phyloP scores from a whole-genome alignment of 2,113 vertebrate species.

The Rhea pennata region DNA sequence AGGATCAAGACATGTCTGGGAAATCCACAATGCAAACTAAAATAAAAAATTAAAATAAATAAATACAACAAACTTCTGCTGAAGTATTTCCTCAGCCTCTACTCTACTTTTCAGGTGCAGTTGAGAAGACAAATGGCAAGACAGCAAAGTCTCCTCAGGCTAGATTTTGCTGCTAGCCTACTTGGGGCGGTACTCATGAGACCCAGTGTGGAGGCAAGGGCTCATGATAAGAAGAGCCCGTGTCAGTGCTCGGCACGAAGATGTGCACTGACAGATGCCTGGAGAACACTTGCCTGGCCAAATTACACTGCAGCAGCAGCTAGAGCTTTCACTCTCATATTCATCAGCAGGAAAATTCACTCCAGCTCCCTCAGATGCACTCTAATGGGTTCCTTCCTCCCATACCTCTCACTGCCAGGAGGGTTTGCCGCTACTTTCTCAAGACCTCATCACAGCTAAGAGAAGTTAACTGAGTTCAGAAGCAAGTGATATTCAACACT shows the following conservation, averaged over 20 bases:
- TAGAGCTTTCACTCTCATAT: not conserved
- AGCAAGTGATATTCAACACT: not conserved
- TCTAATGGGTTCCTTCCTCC: not conserved
- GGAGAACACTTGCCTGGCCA: not conserved
- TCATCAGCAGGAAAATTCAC: constrained; percentile 33
- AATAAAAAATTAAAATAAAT: not conserved
- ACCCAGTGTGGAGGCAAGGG: not conserved
- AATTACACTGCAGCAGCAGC: not conserved
- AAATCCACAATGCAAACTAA: not conserved
- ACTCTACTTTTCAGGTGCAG: not conserved
- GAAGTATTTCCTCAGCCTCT: not conserved
- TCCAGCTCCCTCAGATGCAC: not conserved
- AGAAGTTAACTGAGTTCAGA: not conserved
- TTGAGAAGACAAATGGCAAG: not conserved
- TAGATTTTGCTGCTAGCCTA: not conserved
- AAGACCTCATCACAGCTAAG: not conserved
- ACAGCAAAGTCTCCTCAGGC: not conserved
- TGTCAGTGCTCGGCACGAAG: not conserved
- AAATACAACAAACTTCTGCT: not conserved
- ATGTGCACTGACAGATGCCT: not conserved
- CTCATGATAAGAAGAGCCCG: not conserved
- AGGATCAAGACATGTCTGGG: not conserved
- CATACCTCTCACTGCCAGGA: not conserved
- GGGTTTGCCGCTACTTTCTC: not conserved
- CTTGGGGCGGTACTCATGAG: not conserved